These are phyloP conservation scores for Himantopus leucocephalus DNA, from an alignment of 2,113 vertebrate species.

Conservation along the genomic window DNA sequence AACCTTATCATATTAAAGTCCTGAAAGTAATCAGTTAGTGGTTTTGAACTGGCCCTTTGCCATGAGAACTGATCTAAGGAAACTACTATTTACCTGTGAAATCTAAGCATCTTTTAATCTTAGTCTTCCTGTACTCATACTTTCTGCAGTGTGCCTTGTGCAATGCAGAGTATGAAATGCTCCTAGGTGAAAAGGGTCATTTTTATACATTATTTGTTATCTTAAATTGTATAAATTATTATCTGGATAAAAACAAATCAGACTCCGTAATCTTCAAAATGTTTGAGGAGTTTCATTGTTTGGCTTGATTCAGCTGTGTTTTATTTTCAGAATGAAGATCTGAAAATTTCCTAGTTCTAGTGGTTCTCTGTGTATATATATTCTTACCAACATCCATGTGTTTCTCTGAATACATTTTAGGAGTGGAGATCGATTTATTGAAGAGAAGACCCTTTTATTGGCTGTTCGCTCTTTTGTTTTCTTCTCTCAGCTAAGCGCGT, in stretches of 20 bases:
- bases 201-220: background rate
- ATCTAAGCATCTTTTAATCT: background rate
- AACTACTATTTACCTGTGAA: background rate
- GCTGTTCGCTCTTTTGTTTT: conserved; percentile 97
- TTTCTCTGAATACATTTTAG: conserved; percentile 68
- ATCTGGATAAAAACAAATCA: background rate
- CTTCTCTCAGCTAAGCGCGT: conserved; percentile 98
- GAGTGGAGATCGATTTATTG: conserved; percentile 91
- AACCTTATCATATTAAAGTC: background rate
- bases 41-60: background rate
- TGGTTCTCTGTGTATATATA: background rate
- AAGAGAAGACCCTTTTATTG: conserved; percentile 94
- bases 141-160: background rate
- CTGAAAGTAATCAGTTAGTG: background rate
- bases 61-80: background rate
- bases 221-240: background rate
- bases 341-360: background rate
- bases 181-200: background rate
- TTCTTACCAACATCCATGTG: background rate
- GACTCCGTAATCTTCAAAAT: background rate
- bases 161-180: background rate
- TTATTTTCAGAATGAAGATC: background rate
- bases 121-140: background rate
- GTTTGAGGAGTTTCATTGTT: background rate
- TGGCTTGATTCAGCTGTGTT: background rate